Conservation (phyloP, 1,140 invertebrate species). For the Portunus trituberculatus region DNA sequence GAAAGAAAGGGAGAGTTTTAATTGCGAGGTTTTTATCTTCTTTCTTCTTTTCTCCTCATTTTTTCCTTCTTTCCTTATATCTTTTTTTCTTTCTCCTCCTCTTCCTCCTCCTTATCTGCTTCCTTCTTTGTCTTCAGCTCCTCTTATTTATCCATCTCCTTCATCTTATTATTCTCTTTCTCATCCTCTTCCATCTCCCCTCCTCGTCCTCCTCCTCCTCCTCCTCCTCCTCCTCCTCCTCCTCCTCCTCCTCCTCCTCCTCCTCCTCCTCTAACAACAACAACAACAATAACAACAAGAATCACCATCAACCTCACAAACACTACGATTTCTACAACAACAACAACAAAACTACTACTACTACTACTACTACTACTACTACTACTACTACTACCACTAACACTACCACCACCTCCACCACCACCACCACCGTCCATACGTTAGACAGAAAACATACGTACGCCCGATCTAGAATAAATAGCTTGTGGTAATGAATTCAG, state of each 20-base stretch:
- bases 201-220: neutral
- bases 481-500: neutral
- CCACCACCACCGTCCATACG: neutral
- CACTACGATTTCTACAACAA: neutral
- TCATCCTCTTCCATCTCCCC: neutral
- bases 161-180: neutral
- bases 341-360: no score
- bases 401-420: neutral
- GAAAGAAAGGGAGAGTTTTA: no score
- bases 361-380: slow-evolving; percentile 11
- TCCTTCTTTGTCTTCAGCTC: neutral
- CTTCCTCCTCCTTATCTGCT: neutral
- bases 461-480: neutral
- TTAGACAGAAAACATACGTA: neutral
- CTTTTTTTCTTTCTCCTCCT: no score
- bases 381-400: neutral
- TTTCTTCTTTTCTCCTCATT: no score
- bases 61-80: no score
- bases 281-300: neutral
- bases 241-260: neutral
- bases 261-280: neutral
- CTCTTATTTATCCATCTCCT: neutral
- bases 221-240: slow-evolving; percentile 28
- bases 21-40: no score
- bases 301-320: neutral